Conservation (phyloP, 2,113 vertebrate genomes). For the Acanthisitta chloris region DNA sequence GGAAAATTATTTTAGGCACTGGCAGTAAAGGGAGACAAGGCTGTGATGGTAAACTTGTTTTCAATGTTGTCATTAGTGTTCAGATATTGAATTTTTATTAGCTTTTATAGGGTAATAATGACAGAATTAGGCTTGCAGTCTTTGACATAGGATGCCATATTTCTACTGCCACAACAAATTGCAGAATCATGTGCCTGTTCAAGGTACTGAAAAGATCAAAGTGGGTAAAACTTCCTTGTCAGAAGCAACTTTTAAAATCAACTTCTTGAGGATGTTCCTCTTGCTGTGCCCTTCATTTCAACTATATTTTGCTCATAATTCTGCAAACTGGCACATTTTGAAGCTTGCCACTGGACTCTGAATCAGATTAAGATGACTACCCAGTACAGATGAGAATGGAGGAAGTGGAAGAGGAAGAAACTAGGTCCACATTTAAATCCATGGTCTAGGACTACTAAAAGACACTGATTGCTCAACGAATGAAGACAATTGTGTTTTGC, state of each 20-base stretch:
- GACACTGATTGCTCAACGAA: not conserved
- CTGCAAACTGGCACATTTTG: not conserved
- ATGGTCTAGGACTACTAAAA: not conserved
- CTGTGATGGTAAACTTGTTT: not conserved
- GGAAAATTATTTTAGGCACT: not conserved
- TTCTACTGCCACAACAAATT: not conserved
- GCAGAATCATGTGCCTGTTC: not conserved
- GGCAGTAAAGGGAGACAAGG: not conserved
- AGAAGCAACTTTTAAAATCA: not conserved
- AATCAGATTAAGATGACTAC: not conserved
- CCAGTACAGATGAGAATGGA: not conserved
- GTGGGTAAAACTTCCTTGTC: not conserved
- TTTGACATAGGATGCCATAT: not conserved
- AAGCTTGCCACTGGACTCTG: not conserved
- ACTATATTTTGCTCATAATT: not conserved
- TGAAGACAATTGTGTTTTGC: not conserved
- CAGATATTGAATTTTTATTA: conserved; percentile 34
- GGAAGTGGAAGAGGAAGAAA: not conserved
- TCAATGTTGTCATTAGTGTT: not conserved
- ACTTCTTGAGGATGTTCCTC: not conserved
- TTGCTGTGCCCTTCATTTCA: not conserved
- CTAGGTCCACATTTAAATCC: not conserved
- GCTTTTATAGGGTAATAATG: conserved; percentile 9
- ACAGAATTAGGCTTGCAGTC: conserved; percentile 16
- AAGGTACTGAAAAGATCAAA: conserved; percentile 18